phyloP scores from a whole-genome alignment of 1,140 invertebrate genomes.

The Atta colombica region DNA sequence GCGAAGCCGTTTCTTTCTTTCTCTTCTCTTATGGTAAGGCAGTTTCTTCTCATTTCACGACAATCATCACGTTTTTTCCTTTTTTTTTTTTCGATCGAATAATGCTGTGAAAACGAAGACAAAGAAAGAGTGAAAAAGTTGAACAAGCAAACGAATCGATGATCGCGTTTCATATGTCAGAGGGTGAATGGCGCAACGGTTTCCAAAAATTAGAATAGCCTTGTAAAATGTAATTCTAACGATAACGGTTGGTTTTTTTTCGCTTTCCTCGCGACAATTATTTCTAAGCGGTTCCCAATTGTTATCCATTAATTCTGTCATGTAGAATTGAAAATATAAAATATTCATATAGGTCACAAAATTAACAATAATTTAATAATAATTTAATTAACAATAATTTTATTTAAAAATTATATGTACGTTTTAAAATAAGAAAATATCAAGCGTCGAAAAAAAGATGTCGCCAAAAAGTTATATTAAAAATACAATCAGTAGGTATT shows the following conservation, averaged over 20 bases:
- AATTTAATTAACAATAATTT: not conserved
- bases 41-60: constrained; percentile 34
- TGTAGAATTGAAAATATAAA: not conserved
- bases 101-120: constrained; percentile 17
- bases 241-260: constrained; percentile 48
- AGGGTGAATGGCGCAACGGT: constrained; percentile 34
- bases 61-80: constrained; percentile 36
- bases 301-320: not conserved
- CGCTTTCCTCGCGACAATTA: not conserved
- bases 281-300: not conserved
- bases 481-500: not conserved
- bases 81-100: constrained; percentile 6
- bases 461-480: not conserved
- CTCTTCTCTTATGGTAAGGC: constrained; percentile 48
- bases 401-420: not conserved
- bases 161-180: constrained; percentile 43
- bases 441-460: not conserved
- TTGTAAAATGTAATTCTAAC: constrained; percentile 48
- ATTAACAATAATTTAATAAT: not conserved
- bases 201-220: constrained; percentile 68
- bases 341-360: not conserved
- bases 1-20: constrained; percentile 31
- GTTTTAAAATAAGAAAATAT: not conserved
- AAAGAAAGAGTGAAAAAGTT: constrained; percentile 50
- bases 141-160: constrained; percentile 46